Evolutionary conservation across 1,140 invertebrate genomes (phyloP), one percentile per base, ranked within the genome.

Genomic region (Theocolax elegans): DNA sequence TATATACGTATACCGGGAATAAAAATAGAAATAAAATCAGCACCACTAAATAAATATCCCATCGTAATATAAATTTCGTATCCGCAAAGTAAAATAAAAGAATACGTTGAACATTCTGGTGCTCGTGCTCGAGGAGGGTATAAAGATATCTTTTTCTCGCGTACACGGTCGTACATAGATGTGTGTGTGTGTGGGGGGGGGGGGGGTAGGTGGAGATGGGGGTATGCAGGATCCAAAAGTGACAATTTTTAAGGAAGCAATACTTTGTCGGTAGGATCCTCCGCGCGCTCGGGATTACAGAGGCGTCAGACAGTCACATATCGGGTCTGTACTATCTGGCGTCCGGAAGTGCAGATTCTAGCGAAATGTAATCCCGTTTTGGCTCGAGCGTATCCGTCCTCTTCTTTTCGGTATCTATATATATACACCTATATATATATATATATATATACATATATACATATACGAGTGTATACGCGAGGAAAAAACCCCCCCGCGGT

Each of bases 351-450:
- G 54, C 29, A 12, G 29, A 38, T 56, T 21, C 53, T 35, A n/a
- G 53, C 29, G 53, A 31, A 35, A 56, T n/a, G 53, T 56, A 58
- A 58, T 58, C 35, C 54, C 54, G 54, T 58, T 58, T 58, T 58
- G 54, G 54, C 53, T n/a, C 54, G 21, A 0, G 23, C 49, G 15
- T 6, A 10, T 21, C 9, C 35, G 19, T n/a, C 53, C 13, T 13
- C 49, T 29, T 21, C 15, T 42, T 42, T 42, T 12, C 40, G 12
- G 12, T 42, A 42, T 15, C 40, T 42, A 17, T 23, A 48, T n/a
- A n/a, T n/a, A n/a, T n/a, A n/a, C n/a, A n/a, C n/a, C n/a, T n/a
- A n/a, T n/a, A n/a, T n/a, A n/a, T n/a, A n/a, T n/a, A n/a, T n/a
- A 25, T 25, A 12, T 51, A 46, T 4, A 4, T 29, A 15, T n/a